Percentiles rank a stretch among this genome's conserved stretches.
phyloP scores from a whole-genome alignment of 2,797 vertebrate species.

The Sebastes taczanowskii region DNA sequence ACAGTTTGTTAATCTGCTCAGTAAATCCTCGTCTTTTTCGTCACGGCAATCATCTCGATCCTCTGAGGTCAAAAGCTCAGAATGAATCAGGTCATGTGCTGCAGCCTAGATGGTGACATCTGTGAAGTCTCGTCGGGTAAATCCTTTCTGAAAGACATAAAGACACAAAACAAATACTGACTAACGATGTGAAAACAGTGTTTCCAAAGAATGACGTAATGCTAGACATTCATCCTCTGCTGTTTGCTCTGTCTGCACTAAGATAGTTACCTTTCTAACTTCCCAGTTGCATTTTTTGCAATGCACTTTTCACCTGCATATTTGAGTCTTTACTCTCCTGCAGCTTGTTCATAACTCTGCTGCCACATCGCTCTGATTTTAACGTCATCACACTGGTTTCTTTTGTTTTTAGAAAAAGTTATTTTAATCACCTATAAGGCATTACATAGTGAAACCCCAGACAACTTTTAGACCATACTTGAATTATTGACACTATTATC shows the following conservation, averaged over 20 bases:
- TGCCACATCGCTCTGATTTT: neutral
- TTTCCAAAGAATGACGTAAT: neutral
- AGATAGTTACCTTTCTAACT: neutral
- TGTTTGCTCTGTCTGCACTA: neutral
- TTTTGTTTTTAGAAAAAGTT: neutral
- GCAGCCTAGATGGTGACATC: slow-evolving; percentile 63
- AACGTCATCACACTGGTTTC: neutral
- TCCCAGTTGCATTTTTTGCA: no score
- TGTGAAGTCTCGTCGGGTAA: slow-evolving; percentile 75
- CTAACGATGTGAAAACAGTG: neutral
- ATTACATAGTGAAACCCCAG: neutral
- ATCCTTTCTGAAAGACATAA: slow-evolving; percentile 82
- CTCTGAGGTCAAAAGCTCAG: neutral
- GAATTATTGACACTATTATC: no score
- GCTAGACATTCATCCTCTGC: neutral
- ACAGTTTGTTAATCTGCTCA: neutral
- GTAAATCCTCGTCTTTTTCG: neutral
- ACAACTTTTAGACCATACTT: neutral
- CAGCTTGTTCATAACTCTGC: neutral
- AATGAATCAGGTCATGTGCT: neutral
- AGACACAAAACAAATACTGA: neutral
- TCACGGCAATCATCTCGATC: neutral
- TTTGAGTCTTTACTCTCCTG: neutral
- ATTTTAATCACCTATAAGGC: neutral
- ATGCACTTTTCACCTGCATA: neutral